Conservation (phyloP, 2,797 vertebrate species). For the Thalassophryne amazonica region DNA sequence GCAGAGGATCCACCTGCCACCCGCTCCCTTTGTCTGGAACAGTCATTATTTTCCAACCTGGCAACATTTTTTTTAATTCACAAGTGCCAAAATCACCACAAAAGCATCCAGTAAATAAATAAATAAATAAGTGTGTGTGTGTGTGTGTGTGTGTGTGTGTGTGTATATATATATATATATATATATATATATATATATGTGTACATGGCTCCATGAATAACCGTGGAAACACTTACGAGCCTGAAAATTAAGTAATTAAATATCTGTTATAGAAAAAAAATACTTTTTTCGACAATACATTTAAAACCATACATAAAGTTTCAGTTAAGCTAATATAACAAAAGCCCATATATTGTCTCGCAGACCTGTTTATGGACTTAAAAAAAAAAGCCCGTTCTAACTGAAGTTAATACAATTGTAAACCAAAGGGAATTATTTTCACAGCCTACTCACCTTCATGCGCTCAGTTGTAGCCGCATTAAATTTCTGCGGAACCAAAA, state of each 20-base stretch:
- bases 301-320: no score
- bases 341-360: constrained; percentile 1
- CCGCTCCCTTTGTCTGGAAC: constrained; percentile 50
- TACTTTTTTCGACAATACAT: no score
- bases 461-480: constrained; percentile 38
- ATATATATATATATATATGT: no score
- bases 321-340: neutral
- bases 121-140: no score
- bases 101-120: constrained; percentile 16
- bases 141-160: no score
- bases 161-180: no score
- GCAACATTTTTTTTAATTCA: constrained; percentile 2
- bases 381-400: neutral
- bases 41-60: constrained; percentile 15
- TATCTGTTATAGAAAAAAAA: no score
- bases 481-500: constrained; percentile 42
- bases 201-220: constrained; percentile 31
- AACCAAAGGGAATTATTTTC: neutral
- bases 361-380: constrained; percentile 14
- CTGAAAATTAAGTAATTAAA: constrained; percentile 31
- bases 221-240: constrained; percentile 29
- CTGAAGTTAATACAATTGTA: neutral
- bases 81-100: neutral
- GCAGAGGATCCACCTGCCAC: constrained; percentile 64
- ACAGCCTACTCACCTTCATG: constrained; percentile 65